phyloP scores from a whole-genome alignment of 1,140 invertebrate species.

The Drosophila santomea region DNA sequence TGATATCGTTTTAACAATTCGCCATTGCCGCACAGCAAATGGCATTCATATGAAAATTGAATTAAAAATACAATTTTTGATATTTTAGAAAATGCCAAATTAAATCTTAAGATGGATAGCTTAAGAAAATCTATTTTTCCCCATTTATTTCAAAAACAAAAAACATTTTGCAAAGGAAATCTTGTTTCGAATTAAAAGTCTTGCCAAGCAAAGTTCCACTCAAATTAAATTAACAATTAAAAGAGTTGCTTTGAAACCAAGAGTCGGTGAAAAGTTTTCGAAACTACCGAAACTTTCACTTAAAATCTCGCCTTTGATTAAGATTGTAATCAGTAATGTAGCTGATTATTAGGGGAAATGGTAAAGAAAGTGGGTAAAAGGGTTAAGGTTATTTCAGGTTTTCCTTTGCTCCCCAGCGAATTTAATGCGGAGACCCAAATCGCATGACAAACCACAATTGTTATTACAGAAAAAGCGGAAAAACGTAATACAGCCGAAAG shows the following conservation, averaged over 20 bases:
- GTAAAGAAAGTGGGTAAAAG: conserved; percentile 1
- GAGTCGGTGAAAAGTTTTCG: background rate
- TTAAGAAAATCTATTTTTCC: background rate
- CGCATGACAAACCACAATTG: conserved; percentile 78
- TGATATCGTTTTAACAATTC: conserved; percentile 5
- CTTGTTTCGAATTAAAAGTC: background rate
- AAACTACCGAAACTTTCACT: conserved; percentile 21
- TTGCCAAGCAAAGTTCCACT: background rate
- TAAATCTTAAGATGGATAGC: background rate
- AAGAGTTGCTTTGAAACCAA: background rate
- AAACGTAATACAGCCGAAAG: conserved; percentile 48
- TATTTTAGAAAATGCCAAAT: background rate
- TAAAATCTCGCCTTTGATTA: conserved; percentile 38
- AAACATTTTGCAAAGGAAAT: no score
- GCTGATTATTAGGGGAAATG: conserved; percentile 21
- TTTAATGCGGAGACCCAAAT: conserved; percentile 38
- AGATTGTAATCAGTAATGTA: conserved; percentile 26
- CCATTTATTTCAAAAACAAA: no score
- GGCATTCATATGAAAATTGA: background rate
- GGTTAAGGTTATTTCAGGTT: conserved; percentile 15
- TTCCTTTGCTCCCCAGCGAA: background rate
- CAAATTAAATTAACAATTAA: background rate
- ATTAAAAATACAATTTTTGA: background rate
- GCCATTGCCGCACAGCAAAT: conserved; percentile 1
- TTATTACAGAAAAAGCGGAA: conserved; percentile 63